Percentiles rank a stretch among this genome's conserved stretches.
phyloP scores from a whole-genome alignment of 2,888 invertebrate species.

The Limenitis camilla region DNA sequence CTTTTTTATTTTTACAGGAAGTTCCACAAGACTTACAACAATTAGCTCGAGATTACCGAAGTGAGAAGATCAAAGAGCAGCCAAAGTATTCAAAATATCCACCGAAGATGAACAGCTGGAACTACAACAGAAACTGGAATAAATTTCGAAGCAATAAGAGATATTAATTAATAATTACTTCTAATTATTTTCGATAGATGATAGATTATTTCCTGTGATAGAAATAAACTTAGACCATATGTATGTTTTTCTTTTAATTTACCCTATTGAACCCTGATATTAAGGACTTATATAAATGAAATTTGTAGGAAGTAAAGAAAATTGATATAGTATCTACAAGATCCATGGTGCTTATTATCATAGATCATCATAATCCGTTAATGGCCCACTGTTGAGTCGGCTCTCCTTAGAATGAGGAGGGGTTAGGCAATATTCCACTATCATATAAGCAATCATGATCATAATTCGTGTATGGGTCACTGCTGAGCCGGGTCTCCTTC shows the following conservation, averaged over 20 bases:
- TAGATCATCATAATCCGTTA: no score
- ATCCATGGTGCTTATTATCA: no score
- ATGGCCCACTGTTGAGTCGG: no score
- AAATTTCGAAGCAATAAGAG: slow-evolving; percentile 26
- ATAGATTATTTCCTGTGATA: slow-evolving; percentile 9
- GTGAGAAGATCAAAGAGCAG: slow-evolving; percentile 36
- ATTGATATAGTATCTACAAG: no score
- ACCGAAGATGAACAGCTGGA: slow-evolving; percentile 32
- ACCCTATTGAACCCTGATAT: not conserved
- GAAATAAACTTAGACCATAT: slow-evolving; percentile 10
- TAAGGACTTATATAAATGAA: no score
- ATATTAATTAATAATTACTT: slow-evolving; percentile 6
- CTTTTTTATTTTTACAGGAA: slow-evolving; percentile 10
- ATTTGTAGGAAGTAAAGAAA: not conserved
- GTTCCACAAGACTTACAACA: slow-evolving; percentile 30
- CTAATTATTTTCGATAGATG: not conserved
- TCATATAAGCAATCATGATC: no score
- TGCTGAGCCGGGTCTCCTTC: no score
- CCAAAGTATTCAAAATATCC: slow-evolving; percentile 32
- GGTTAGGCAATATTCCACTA: no score
- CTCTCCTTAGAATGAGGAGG: no score
- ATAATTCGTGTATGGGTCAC: no score
- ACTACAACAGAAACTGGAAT: slow-evolving; percentile 32
- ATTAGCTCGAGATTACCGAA: slow-evolving; percentile 39
- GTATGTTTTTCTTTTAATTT: not conserved